Conservation (phyloP, 2,888 invertebrate genomes). For the Geophilus truncorum region DNA sequence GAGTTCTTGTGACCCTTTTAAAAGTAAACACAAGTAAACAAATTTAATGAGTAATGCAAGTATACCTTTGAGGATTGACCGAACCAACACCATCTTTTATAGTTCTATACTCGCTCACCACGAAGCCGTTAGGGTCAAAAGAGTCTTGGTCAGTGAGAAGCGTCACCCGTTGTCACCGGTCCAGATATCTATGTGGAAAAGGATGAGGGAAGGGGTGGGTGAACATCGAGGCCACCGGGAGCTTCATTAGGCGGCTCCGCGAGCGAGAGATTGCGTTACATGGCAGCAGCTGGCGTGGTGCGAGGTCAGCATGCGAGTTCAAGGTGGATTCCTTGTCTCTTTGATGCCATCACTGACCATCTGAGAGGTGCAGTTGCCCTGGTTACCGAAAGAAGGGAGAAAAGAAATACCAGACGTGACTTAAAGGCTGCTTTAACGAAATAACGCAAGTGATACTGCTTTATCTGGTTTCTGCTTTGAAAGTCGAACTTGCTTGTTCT, state of each 20-base stretch:
- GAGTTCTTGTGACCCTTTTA: slow-evolving; percentile 17
- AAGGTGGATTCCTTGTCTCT: slow-evolving; percentile 27
- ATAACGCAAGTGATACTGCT: neutral
- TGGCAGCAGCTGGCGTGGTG: slow-evolving; percentile 18
- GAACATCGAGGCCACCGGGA: slow-evolving; percentile 19
- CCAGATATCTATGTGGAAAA: slow-evolving; percentile 17
- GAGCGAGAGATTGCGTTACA: slow-evolving; percentile 27
- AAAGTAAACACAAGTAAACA: slow-evolving; percentile 27
- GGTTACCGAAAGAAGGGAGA: neutral
- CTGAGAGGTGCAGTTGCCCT: slow-evolving; percentile 5
- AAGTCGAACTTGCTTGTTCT: neutral
- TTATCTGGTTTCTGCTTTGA: neutral
- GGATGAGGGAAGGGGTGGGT: neutral
- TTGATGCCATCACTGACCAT: slow-evolving; percentile 21
- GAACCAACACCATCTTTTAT: slow-evolving; percentile 1
- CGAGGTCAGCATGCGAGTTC: slow-evolving; percentile 4
- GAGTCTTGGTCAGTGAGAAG: slow-evolving; percentile 10
- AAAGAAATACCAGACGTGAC: neutral
- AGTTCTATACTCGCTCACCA: slow-evolving; percentile 10
- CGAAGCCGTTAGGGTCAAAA: slow-evolving; percentile 17
- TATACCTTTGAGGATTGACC: slow-evolving; percentile 19
- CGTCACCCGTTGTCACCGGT: slow-evolving; percentile 25
- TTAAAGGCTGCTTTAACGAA: neutral
- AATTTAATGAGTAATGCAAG: slow-evolving; percentile 25
- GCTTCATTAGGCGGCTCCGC: slow-evolving; percentile 16